These are phyloP conservation scores for Riparia riparia DNA, from an alignment of 2,113 vertebrate species.

Conservation along the genomic window DNA sequence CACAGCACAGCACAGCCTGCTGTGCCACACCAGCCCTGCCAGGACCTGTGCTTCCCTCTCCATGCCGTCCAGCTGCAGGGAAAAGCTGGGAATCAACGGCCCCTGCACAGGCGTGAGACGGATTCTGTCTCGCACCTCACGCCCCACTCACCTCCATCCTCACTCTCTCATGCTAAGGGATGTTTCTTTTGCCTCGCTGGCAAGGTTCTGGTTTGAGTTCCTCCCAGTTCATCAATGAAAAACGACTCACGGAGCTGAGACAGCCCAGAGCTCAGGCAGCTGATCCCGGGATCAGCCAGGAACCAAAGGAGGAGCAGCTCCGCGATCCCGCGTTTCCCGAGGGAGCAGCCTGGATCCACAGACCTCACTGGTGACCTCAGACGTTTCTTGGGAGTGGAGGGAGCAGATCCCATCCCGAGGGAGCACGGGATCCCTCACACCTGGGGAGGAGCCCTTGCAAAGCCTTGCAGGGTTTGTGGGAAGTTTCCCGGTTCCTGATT, in stretches of 20 bases:
- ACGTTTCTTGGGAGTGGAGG: fast-evolving
- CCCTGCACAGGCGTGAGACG: not conserved
- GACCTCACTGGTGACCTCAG: fast-evolving
- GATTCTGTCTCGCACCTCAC: fast-evolving
- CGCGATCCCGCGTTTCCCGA: fast-evolving
- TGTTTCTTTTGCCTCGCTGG: not conserved
- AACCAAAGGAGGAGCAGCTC: not conserved
- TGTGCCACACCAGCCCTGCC: conserved; percentile 6
- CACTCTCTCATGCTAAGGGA: not conserved
- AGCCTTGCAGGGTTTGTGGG: not conserved
- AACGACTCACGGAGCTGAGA: not conserved
- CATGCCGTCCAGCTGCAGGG: not conserved
- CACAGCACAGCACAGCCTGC: not conserved
- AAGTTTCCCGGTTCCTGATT: not conserved
- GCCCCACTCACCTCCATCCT: not conserved
- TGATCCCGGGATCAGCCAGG: not conserved
- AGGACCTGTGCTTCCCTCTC: not conserved
- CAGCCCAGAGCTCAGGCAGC: not conserved
- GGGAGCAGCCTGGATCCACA: not conserved
- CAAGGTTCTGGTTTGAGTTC: not conserved
- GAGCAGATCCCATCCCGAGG: not conserved
- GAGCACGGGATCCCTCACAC: not conserved
- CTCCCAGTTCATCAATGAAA: not conserved
- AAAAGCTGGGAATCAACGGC: not conserved
- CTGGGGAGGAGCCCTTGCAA: not conserved